These are phyloP conservation scores for Xestia rhomboidea DNA, from an alignment of 2,888 invertebrate genomes.

Conservation along the genomic window DNA sequence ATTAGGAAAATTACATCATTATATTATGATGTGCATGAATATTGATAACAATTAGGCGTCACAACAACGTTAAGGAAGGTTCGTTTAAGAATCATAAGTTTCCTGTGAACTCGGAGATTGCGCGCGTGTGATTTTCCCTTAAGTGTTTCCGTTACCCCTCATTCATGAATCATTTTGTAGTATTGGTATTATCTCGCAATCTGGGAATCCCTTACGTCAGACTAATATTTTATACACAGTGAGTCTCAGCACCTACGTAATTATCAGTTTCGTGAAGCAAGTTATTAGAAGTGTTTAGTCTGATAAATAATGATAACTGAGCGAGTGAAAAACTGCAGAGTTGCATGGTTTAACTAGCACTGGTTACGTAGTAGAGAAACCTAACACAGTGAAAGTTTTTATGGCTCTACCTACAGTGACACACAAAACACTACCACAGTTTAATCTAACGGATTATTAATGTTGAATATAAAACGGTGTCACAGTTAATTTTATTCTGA, in stretches of 20 bases:
- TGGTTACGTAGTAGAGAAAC: conserved; percentile 85
- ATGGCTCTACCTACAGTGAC: conserved; percentile 75
- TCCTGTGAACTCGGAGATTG: conserved; percentile 46
- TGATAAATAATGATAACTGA: conserved; percentile 46
- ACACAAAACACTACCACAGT: conserved; percentile 71
- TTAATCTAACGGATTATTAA: conserved; percentile 67
- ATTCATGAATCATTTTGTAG: conserved; percentile 59
- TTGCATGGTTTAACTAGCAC: conserved; percentile 77
- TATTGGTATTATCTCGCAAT: conserved; percentile 59
- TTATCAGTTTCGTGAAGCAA: conserved; percentile 17
- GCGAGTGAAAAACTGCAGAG: conserved; percentile 55
- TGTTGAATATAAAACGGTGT: conserved; percentile 62
- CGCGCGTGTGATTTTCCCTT: conserved; percentile 57
- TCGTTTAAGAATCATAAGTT: conserved; percentile 51
- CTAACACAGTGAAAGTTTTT: conserved; percentile 85
- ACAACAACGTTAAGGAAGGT: conserved; percentile 49
- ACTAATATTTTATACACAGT: conserved; percentile 28
- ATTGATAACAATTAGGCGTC: conserved; percentile 63
- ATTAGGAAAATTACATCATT: conserved; percentile 61
- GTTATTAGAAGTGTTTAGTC: conserved; percentile 21
- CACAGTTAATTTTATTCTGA: conserved; percentile 54
- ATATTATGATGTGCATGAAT: conserved; percentile 59
- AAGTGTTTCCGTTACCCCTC: conserved; percentile 27
- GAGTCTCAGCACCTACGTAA: conserved; percentile 19
- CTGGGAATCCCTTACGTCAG: conserved; percentile 67